Conservation (phyloP, 92 coral and sea anemone species). For the Ricordea florida region DNA sequence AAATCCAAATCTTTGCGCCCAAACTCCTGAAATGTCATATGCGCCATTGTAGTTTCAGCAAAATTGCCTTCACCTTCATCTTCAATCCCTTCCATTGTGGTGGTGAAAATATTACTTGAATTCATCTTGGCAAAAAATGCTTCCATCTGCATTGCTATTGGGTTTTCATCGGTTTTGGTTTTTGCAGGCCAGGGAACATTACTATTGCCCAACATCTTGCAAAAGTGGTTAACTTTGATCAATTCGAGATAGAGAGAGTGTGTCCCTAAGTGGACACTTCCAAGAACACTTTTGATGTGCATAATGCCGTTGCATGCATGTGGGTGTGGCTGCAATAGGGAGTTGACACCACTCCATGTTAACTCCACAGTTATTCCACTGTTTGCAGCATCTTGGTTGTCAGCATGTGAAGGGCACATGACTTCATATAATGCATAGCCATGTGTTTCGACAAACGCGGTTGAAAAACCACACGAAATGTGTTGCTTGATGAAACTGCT, state of each 20-base stretch:
- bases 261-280: slow-evolving; percentile 72
- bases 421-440: slow-evolving; percentile 87
- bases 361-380: slow-evolving; percentile 87
- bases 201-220: slow-evolving; percentile 33
- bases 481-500: slow-evolving; percentile 41
- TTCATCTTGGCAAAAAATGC: slow-evolving; percentile 73
- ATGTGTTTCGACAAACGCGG: slow-evolving; percentile 55
- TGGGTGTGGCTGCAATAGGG: slow-evolving; percentile 86
- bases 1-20: slow-evolving; percentile 90
- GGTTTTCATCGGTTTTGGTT: slow-evolving; percentile 17
- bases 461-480: neutral
- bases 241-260: slow-evolving; percentile 68
- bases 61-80: slow-evolving; percentile 48
- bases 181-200: slow-evolving; percentile 55
- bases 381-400: slow-evolving; percentile 43
- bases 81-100: slow-evolving; percentile 19
- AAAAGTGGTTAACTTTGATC: slow-evolving; percentile 36
- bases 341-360: slow-evolving; percentile 83
- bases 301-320: slow-evolving; percentile 85
- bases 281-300: slow-evolving; percentile 82
- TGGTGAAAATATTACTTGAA: slow-evolving; percentile 57
- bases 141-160: slow-evolving; percentile 57
- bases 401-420: slow-evolving; percentile 56
- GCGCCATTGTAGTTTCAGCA: slow-evolving; percentile 53
- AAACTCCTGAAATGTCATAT: slow-evolving; percentile 62